Evolutionary conservation across 2,888 invertebrate species (phyloP).

Genomic region (Phengaris alcon): DNA sequence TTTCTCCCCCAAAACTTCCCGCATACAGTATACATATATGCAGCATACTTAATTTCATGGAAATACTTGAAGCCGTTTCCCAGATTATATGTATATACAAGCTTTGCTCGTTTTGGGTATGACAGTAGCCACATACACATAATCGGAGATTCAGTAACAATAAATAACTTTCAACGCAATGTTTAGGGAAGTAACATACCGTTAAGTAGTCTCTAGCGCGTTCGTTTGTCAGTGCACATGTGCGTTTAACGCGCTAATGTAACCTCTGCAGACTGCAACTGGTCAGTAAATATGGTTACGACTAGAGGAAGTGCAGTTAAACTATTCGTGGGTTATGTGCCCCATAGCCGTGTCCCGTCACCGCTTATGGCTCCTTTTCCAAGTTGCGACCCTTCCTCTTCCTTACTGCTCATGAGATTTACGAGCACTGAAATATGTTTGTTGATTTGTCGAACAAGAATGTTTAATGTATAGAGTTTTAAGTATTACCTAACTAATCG

Average conservation of each 20-base stretch:
- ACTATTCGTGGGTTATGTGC: not conserved
- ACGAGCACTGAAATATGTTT: slow-evolving; percentile 3
- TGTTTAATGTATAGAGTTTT: not conserved
- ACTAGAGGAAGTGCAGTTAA: not conserved
- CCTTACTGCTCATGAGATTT: slow-evolving; percentile 1
- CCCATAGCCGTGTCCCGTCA: not conserved
- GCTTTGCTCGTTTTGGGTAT: too few species aligned
- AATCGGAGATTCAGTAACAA: not conserved
- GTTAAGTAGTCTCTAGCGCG: not conserved
- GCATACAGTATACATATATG: too few species aligned
- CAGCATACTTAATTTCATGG: too few species aligned
- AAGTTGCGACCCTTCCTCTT: slow-evolving; percentile 1
- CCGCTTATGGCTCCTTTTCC: not conserved
- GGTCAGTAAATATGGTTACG: too few species aligned
- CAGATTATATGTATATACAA: too few species aligned
- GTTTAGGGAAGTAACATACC: not conserved
- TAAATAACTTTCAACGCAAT: not conserved
- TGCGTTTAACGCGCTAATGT: slow-evolving; percentile 7
- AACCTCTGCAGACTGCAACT: too few species aligned
- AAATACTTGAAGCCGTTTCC: too few species aligned
- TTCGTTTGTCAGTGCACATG: slow-evolving; percentile 8
- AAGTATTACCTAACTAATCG: too few species aligned
- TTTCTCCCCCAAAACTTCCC: too few species aligned
- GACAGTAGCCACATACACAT: too few species aligned
- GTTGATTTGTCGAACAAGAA: not conserved